Evolutionary conservation across 2,797 vertebrate genomes (phyloP), one percentile per base, ranked within the genome.

Genomic region (Phrynocephalus guinanensis): DNA sequence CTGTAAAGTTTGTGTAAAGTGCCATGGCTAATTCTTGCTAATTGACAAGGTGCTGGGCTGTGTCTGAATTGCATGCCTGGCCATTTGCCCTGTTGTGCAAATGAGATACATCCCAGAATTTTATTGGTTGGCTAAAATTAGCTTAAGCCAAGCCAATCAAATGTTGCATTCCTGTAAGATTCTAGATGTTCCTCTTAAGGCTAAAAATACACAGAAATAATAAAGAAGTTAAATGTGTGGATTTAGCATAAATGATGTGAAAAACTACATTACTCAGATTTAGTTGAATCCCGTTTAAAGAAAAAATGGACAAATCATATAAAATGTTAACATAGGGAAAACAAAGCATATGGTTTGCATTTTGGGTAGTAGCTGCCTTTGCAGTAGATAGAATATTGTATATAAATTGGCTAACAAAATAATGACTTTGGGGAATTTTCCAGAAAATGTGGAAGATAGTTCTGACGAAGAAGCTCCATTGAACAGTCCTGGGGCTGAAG

Each of bases 391-490:
- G 15, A 0, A 13, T 86, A 0, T 86, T 60, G 6, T 60, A 44
- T 3, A 50, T 11, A 5, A 60, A 44, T 71, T 79, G 67, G 60
- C 94, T 85, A 75, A 85, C 60, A 91, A 94, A n/a, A 0, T 77
- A 83, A 83, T 76, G 88, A 5, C 87, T 94, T 90, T 92, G 90
- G 86, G 38, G 82, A 93, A 87, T 93, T 94, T 94, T 93, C 66
- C 96, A 99, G 98, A 99, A 92, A 98, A 98, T 56, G 95, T 97
- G 94, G 98, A 99, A 84, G 98, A 98, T 82, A 99, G 98, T 95
- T 98, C 98, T 86, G 99, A 99, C 91, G 98, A 99, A 50, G 99
- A 99, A 71, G 97, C 92, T 82, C 98, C 98, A 3, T 95, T 97
- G 71, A 95, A 97, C 33, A 99, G 99, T 90, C 98, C 98, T 1